A percentile compares a stretch with the other conserved stretches of the same genome.
Evolutionary conservation across 1,140 invertebrate genomes (phyloP).

Genomic region (Cotesia vestalis): DNA sequence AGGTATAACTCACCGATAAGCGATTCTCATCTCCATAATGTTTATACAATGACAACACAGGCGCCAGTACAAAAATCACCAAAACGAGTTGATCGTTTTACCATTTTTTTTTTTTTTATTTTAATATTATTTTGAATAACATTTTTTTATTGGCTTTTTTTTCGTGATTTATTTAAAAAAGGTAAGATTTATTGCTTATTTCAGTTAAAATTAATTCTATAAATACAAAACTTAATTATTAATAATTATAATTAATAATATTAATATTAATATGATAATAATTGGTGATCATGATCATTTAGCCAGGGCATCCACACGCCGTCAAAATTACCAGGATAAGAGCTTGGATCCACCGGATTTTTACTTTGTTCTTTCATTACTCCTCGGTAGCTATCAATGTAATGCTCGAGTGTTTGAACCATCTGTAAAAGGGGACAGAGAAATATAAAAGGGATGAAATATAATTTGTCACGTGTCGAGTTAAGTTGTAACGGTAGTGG

Average conservation of each 20-base stretch:
- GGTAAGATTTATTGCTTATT: no score
- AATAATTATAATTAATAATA: no score
- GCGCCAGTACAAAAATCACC: slow-evolving; percentile 13
- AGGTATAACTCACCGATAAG: slow-evolving; percentile 40
- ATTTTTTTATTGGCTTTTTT: no score
- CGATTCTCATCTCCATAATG: slow-evolving; percentile 57
- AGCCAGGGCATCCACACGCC: slow-evolving; percentile 63
- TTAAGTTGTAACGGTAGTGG: background rate
- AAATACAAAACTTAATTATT: no score
- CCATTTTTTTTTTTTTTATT: background rate
- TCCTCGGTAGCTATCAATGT: slow-evolving; percentile 48
- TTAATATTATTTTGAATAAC: background rate
- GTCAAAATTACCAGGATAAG: slow-evolving; percentile 56
- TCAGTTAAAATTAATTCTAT: no score
- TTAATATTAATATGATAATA: background rate
- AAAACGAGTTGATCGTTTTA: slow-evolving; percentile 29
- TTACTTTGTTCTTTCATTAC: slow-evolving; percentile 51
- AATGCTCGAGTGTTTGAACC: slow-evolving; percentile 44
- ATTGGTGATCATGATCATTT: no score
- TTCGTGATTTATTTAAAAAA: background rate
- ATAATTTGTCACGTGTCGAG: slow-evolving; percentile 17
- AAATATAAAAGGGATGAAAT: slow-evolving; percentile 21
- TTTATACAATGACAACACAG: slow-evolving; percentile 51
- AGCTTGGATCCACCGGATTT: slow-evolving; percentile 49
- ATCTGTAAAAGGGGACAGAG: slow-evolving; percentile 42